Evolutionary conservation across 2,113 vertebrate species (phyloP).

Genomic region (Trogon surrucura): DNA sequence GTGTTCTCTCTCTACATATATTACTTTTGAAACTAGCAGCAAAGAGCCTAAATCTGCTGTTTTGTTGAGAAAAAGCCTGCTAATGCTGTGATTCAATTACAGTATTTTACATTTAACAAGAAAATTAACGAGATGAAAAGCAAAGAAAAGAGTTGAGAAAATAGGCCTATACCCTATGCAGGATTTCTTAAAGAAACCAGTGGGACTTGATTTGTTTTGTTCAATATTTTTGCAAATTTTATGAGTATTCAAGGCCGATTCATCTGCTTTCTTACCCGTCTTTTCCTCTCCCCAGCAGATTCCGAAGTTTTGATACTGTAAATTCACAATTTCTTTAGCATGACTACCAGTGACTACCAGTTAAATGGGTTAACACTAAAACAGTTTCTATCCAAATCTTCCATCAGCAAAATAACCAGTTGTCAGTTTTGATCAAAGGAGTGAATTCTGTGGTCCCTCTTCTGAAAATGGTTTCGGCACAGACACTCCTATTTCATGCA

Average conservation of each 20-base stretch:
- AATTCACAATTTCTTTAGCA: background rate
- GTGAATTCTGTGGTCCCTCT: background rate
- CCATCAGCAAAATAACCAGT: background rate
- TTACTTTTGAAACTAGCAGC: constrained; percentile 57
- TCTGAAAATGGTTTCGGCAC: background rate
- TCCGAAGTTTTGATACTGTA: background rate
- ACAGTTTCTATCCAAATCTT: background rate
- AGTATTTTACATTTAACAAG: constrained; percentile 31
- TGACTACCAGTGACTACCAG: background rate
- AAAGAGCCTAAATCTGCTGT: constrained; percentile 43
- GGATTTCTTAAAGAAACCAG: background rate
- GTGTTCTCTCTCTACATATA: background rate
- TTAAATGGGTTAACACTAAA: background rate
- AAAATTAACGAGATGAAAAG: background rate
- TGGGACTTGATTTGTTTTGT: background rate
- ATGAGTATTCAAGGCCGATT: background rate
- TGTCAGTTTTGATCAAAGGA: background rate
- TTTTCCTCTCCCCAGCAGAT: background rate
- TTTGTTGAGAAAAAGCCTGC: constrained; percentile 34
- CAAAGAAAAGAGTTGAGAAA: background rate
- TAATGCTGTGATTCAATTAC: constrained; percentile 60
- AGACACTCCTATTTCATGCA: background rate
- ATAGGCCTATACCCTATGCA: background rate
- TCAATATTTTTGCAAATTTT: background rate
- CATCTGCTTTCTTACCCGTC: background rate